phyloP scores from a whole-genome alignment of 1,140 invertebrate genomes.

The Drosophila chauvacae region DNA sequence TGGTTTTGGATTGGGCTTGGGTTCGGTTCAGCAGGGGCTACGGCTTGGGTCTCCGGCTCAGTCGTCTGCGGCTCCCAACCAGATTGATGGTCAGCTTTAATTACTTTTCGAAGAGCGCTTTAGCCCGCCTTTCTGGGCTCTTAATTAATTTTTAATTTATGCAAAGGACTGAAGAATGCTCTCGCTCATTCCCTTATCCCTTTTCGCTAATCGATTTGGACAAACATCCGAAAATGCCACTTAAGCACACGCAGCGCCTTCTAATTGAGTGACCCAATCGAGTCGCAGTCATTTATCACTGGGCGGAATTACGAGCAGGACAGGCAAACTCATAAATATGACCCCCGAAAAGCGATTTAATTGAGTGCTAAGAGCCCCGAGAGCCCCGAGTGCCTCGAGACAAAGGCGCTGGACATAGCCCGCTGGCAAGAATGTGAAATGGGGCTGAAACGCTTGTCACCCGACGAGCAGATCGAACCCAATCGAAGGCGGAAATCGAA shows the following conservation, averaged over 20 bases:
- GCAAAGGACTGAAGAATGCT: slow-evolving; percentile 44
- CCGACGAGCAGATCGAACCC: slow-evolving; percentile 36
- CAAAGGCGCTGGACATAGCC: slow-evolving; percentile 31
- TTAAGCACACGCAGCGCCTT: slow-evolving; percentile 40
- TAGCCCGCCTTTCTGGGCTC: slow-evolving; percentile 36
- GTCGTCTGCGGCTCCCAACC: slow-evolving; percentile 22
- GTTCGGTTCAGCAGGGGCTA: slow-evolving; percentile 9
- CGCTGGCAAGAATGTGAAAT: slow-evolving; percentile 49
- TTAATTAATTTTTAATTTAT: slow-evolving; percentile 81
- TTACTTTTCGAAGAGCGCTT: slow-evolving; percentile 62
- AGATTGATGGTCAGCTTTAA: slow-evolving; percentile 68
- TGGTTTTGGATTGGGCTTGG: slow-evolving; percentile 12
- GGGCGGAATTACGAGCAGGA: slow-evolving; percentile 43
- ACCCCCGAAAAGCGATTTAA: slow-evolving; percentile 61
- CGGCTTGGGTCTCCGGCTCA: not conserved
- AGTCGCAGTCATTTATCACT: slow-evolving; percentile 64
- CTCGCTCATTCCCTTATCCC: slow-evolving; percentile 29
- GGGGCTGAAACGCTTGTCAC: slow-evolving; percentile 62
- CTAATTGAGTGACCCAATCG: slow-evolving; percentile 42
- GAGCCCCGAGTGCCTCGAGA: slow-evolving; percentile 27
- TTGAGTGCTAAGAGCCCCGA: slow-evolving; percentile 68
- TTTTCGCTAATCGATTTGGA: slow-evolving; percentile 65
- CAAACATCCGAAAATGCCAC: slow-evolving; percentile 47
- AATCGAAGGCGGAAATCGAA: slow-evolving; percentile 46
- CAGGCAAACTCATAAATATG: slow-evolving; percentile 61